Base-by-base conservation (phyloP, 2,113 vertebrate species). In the Caranx melampygus region DNA sequence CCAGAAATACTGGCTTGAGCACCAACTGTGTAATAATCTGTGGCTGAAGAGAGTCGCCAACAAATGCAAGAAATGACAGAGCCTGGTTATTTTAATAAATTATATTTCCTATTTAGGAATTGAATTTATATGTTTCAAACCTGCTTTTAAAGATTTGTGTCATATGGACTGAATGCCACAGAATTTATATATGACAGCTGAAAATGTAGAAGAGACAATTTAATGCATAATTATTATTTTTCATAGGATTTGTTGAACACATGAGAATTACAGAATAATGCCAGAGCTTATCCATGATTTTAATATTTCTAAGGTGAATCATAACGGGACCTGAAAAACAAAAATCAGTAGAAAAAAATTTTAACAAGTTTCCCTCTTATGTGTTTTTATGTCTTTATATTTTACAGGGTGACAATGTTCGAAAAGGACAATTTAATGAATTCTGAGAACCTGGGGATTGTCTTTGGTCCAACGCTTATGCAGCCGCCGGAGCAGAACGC, bases 341-440 rank as follows among this genome's bases (percentile, higher is more conserved):
- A 34, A 64, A 8, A n/a, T 18, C 21, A 47, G 10, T 10, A 42
- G 6, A 37, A 42, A 62, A 57, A 26, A 16, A 40, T 45, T 15
- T 20, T 12, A 40, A 59, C 65, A 9, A 0, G 18, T 45, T 44
- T 35, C 1, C 5, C 18, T 54, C 1, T 31, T 60, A 47, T 65
- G n/a, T 15, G 57, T 49, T 58, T 66, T 60, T 21, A 5, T 80
- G 34, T 68, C 35, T n/a, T 40, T 54, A 16, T 79, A 9, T 83
- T 72, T 82, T 90, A 54, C 90, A 99, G 98, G 91, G 97, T 99
- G 81, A 98, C 97, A 14, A 89, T 96, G 95, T 96, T 96, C 72
- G 97, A 98, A 92, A 99, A 99, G 88, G 96, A 99, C 64, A 99
- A 99, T 90, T 96, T 99, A 70, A 99, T 99, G 98, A 98, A 94